Evolutionary conservation across 2,888 invertebrate genomes (phyloP), one percentile per base, ranked within the genome.

Genomic region (Malthinus seriepunctatus): DNA sequence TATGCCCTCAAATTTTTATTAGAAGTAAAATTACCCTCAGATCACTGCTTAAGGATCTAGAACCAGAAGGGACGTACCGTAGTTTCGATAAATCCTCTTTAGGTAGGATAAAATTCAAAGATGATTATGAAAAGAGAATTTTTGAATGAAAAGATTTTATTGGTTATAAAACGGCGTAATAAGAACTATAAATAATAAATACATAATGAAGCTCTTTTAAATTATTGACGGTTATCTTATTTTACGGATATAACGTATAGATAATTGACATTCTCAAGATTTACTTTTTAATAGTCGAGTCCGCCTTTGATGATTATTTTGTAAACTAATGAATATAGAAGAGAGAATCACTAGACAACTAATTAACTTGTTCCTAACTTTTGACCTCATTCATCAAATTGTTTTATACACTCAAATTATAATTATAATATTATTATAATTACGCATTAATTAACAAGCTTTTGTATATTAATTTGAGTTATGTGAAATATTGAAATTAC

Each of bases 241-340:
- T 42, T 42, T 42, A 42, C 23, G 39, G 15, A 42, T 42, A 23
- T 42, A 42, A 42, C 23, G 39, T 15, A 23, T 42, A 42, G 39
- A 42, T 42, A 42, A 42, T 42, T n/a, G 23, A 15, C 39, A 42
- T 42, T 42, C 39, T 42, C 2, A 9, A 42, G 15, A 15, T 15
- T 42, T 42, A 14, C 39, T 32, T 37, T 56, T 38, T 51, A 32
- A 49, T 44, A 23, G 23, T 23, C 23, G 44, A 37, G 11, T 11
- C 60, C 60, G 60, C 55, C 60, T 60, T 60, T 60, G 56, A 60
- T 60, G 60, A 52, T 52, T 38, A 60, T 52, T 44, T 46, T 46
- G 33, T 49, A 54, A 59, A 51, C 54, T 39, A 60, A 60, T 60
- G 49, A 51, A 54, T 47, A 46, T 23, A 12, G 15, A 11, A 47